A percentile compares a stretch with the other conserved stretches of the same genome.
Evolutionary conservation across 2,797 vertebrate species (phyloP).

Genomic region (Amphiprion clarkii): DNA sequence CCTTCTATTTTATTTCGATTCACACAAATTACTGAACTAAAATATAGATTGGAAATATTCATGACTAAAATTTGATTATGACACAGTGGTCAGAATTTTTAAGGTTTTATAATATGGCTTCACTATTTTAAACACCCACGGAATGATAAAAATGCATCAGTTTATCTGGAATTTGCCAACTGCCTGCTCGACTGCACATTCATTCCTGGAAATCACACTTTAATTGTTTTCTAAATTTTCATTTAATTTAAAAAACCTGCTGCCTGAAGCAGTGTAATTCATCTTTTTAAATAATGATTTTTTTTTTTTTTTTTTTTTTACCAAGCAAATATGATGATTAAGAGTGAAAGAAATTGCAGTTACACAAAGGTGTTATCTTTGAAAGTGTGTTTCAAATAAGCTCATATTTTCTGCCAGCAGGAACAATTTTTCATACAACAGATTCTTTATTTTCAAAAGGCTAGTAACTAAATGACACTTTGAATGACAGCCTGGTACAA

Average conservation of each 20-base stretch:
- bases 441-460: too few species aligned
- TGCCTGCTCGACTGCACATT: not conserved
- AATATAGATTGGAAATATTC: too few species aligned
- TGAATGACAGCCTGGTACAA: too few species aligned
- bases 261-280: not conserved
- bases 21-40: too few species aligned
- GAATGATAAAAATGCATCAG: too few species aligned
- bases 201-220: not conserved
- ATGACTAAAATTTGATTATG: too few species aligned
- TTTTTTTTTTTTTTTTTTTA: not conserved
- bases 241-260: not conserved
- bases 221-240: not conserved
- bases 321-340: not conserved
- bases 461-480: too few species aligned
- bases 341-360: not conserved
- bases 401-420: not conserved
- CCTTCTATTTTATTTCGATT: too few species aligned
- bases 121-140: too few species aligned
- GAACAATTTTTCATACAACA: not conserved
- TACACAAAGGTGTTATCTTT: not conserved
- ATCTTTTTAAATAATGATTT: not conserved
- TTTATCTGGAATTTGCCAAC: not conserved
- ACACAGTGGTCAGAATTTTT: too few species aligned
- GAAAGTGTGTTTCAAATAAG: not conserved
- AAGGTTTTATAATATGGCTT: too few species aligned